Evolutionary conservation across 2,113 vertebrate genomes (phyloP).

Genomic region (Serilophus lunatus): DNA sequence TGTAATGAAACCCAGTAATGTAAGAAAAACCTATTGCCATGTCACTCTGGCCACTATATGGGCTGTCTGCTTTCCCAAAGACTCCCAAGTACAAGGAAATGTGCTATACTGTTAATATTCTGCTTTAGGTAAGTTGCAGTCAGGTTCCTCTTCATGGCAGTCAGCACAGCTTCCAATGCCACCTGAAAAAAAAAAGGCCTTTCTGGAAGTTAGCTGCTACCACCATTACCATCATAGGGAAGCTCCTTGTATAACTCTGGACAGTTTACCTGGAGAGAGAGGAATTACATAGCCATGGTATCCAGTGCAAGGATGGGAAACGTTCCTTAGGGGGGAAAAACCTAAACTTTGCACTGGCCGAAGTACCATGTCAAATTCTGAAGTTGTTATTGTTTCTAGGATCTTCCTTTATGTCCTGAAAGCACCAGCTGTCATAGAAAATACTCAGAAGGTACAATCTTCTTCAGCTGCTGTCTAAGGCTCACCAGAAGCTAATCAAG

Average conservation of each 20-base stretch:
- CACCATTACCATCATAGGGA: background rate
- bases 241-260: background rate
- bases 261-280: background rate
- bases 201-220: background rate
- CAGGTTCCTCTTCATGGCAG: background rate
- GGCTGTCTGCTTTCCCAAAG: background rate
- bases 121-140: background rate
- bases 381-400: background rate
- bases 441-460: background rate
- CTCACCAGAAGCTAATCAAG: background rate
- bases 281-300: background rate
- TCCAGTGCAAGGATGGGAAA: background rate
- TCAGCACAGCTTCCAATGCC: background rate
- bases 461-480: background rate
- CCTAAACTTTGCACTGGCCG: background rate
- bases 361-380: background rate
- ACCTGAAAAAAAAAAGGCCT: background rate
- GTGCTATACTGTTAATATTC: background rate
- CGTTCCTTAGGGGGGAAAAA: background rate
- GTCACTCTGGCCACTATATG: fast-evolving
- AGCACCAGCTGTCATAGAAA: background rate
- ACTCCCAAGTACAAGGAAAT: background rate
- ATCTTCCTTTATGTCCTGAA: background rate
- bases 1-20: background rate
- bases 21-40: background rate